A percentile compares a stretch with the other conserved stretches of the same genome.
Evolutionary conservation across 1,140 invertebrate genomes (phyloP).

Genomic region (Euschistus heros): DNA sequence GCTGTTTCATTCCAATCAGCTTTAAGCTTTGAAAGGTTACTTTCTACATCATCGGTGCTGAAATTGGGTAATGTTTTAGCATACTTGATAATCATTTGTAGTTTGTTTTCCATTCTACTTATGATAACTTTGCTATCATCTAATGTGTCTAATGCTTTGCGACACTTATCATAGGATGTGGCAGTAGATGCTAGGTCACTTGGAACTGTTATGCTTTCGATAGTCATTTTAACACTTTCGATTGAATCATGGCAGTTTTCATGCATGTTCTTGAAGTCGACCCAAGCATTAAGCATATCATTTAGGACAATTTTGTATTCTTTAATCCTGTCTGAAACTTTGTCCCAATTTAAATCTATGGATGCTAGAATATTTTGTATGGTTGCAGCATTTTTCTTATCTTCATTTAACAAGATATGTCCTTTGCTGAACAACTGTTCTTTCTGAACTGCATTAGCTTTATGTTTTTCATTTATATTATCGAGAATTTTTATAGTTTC

Average conservation of each 20-base stretch:
- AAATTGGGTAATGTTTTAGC: conserved; percentile 64
- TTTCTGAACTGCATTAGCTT: conserved; percentile 41
- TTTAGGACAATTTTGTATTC: conserved; percentile 1
- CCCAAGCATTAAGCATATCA: neutral
- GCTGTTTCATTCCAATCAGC: conserved; percentile 64
- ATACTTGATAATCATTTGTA: conserved; percentile 55
- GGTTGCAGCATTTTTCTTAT: conserved; percentile 61
- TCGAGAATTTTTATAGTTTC: conserved; percentile 27
- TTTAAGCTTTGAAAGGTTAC: conserved; percentile 48
- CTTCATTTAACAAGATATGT: conserved; percentile 62
- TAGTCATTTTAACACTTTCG: conserved; percentile 48
- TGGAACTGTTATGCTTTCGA: conserved; percentile 38
- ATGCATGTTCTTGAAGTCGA: conserved; percentile 29
- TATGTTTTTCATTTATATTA: conserved; percentile 41
- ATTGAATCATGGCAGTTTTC: conserved; percentile 56
- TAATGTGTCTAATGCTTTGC: conserved; percentile 58
- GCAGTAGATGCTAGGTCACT: conserved; percentile 50
- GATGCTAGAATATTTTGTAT: conserved; percentile 66
- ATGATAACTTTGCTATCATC: conserved; percentile 61
- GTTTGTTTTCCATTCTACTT: conserved; percentile 62
- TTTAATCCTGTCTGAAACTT: conserved; percentile 45
- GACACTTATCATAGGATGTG: conserved; percentile 55
- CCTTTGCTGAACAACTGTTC: conserved; percentile 57
- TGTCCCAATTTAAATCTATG: conserved; percentile 68
- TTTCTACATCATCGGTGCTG: conserved; percentile 46